Evolutionary conservation across 2,797 vertebrate species (phyloP).

Genomic region (Oryzias sinensis): DNA sequence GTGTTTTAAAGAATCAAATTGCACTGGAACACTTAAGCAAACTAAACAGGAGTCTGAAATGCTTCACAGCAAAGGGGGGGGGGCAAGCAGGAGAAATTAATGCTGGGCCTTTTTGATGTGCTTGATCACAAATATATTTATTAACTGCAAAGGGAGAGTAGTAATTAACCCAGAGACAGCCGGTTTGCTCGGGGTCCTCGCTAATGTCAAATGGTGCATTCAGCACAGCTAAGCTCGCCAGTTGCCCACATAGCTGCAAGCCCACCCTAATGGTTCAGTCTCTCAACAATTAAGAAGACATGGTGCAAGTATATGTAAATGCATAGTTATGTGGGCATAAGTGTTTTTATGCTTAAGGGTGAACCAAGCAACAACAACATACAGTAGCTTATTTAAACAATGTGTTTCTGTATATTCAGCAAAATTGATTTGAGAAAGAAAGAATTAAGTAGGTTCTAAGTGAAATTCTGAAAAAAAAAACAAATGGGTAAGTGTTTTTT

Average conservation of each 20-base stretch:
- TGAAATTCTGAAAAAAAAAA: no score
- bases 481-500: no score
- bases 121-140: slow-evolving; percentile 85
- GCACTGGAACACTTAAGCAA: slow-evolving; percentile 75
- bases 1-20: slow-evolving; percentile 80
- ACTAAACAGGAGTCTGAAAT: slow-evolving; percentile 70
- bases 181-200: slow-evolving; percentile 80
- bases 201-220: slow-evolving; percentile 78
- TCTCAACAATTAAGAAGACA: slow-evolving; percentile 75
- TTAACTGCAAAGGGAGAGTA: slow-evolving; percentile 78
- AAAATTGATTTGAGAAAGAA: no score
- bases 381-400: not conserved
- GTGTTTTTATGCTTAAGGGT: slow-evolving; percentile 11
- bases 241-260: slow-evolving; percentile 45
- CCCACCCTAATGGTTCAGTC: slow-evolving; percentile 68
- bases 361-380: slow-evolving; percentile 18
- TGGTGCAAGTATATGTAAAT: slow-evolving; percentile 17
- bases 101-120: slow-evolving; percentile 76
- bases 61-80: slow-evolving; percentile 58
- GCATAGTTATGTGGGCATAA: slow-evolving; percentile 2
- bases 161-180: slow-evolving; percentile 83
- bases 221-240: slow-evolving; percentile 59
- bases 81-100: slow-evolving; percentile 73
- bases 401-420: not conserved
- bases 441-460: no score